Evolutionary conservation across 53 echinoderm and acorn worm species (phyloP), one percentile per base, ranked within the genome.

Genomic region (Echinarachnius parma): DNA sequence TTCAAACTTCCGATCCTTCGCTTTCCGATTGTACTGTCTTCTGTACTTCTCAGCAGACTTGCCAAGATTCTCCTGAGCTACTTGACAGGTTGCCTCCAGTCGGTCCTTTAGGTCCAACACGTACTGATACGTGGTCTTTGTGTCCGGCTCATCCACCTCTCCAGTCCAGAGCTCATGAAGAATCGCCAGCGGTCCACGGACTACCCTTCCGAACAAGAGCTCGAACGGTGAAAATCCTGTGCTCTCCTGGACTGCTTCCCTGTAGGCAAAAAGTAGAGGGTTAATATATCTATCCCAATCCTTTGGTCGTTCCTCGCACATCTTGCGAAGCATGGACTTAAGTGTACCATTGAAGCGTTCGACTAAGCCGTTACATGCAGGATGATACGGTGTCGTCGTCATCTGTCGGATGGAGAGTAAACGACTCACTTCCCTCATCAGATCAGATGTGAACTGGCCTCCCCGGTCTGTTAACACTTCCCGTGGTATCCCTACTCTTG

Each of bases 391-490:
- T 32, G 80, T 70, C 8, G 80, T 80, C 16, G 23, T 81, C 39
- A 74, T 9, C 18, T 81, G 74, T 4, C n/a, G 68, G 61, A 74
- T 74, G 32, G 62, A 74, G 21, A 82, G 56, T 31, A 53, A 35
- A 4, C 64, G 42, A 39, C 81, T 62, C 1, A 81, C 34, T 36
- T 81, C 62, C 31, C 58, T 81, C 81, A 81, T 81, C 28, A 81
- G 28, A 0, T 36, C 74, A 1, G 81, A 74, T 7, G 75, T 81
- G 16, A 80, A 80, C 26, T 80, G 80, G 33, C 44, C 25, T 11
- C 80, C 80, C 14, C 54, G 80, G 44, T 79, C 67, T 1, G 80
- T 66, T 15, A 64, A 46, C 64, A 64, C 46, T 26, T 64, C 46
- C 24, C 46, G 36, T 2, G 64, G 64, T 44, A 64, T 45, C 45